Evolutionary conservation across 2,113 vertebrate species (phyloP).

Genomic region (Zosterops lateralis): DNA sequence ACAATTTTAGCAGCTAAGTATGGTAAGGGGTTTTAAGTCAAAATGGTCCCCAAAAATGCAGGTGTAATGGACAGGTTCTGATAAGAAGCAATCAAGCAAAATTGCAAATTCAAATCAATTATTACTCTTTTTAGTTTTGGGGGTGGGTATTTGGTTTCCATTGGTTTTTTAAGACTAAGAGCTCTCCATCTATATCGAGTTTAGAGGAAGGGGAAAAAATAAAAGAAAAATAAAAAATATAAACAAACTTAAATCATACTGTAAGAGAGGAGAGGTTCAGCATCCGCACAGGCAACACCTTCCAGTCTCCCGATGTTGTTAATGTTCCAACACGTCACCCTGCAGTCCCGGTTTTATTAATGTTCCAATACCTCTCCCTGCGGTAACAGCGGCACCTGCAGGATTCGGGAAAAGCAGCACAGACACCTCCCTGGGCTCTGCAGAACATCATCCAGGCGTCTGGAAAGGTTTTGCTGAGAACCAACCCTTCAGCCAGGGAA

Average conservation of each 20-base stretch:
- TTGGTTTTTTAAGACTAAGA: not conserved
- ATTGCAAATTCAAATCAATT: not conserved
- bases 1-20: not conserved
- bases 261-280: not conserved
- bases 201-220: accelerated
- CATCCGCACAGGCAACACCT: not conserved
- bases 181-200: not conserved
- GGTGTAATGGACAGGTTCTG: not conserved
- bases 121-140: not conserved
- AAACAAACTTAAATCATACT: not conserved
- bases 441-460: not conserved
- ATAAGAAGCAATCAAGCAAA: not conserved
- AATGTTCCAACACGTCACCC: not conserved
- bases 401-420: not conserved
- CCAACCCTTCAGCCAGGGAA: not conserved
- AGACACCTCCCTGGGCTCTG: not conserved
- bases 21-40: not conserved
- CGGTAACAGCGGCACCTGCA: conserved; percentile 30
- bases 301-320: not conserved
- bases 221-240: accelerated
- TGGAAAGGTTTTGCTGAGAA: not conserved
- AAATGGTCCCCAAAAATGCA: not conserved
- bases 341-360: not conserved
- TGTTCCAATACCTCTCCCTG: not conserved
- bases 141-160: not conserved